phyloP scores from a whole-genome alignment of 2,888 invertebrate species.

The Thumatha senex region DNA sequence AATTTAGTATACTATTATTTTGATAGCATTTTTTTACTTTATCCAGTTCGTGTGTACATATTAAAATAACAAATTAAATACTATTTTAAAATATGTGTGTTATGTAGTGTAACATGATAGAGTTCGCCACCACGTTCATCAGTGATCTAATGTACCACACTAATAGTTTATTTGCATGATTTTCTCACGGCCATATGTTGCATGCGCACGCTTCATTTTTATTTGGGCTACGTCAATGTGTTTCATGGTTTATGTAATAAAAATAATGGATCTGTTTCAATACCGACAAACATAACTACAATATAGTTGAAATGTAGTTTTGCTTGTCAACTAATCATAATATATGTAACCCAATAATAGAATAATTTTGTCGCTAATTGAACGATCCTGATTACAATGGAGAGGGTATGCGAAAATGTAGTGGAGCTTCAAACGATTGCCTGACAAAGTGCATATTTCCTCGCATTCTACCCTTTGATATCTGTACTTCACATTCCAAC shows the following conservation, averaged over 20 bases:
- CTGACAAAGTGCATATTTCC: neutral
- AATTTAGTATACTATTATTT: no score
- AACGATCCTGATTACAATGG: neutral
- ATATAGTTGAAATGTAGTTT: neutral
- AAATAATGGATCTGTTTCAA: neutral
- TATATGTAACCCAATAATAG: neutral
- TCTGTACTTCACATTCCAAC: neutral
- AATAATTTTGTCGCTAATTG: neutral
- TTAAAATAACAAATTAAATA: no score
- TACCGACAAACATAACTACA: neutral
- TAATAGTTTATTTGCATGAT: slow-evolving; percentile 31
- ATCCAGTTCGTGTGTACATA: no score
- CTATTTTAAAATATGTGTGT: no score
- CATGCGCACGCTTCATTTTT: slow-evolving; percentile 17
- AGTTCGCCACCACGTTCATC: slow-evolving; percentile 14
- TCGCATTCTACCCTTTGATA: neutral
- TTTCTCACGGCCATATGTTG: slow-evolving; percentile 14
- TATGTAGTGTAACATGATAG: slow-evolving; percentile 13
- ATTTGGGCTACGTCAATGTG: slow-evolving; percentile 6
- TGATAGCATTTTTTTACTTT: no score
- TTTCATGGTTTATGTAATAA: slow-evolving; percentile 4
- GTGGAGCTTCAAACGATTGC: neutral
- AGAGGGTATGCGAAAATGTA: neutral
- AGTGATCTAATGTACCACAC: slow-evolving; percentile 27
- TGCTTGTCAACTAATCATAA: no score